Conservation (phyloP, 1,140 invertebrate genomes). For the Cherax quadricarinatus region DNA sequence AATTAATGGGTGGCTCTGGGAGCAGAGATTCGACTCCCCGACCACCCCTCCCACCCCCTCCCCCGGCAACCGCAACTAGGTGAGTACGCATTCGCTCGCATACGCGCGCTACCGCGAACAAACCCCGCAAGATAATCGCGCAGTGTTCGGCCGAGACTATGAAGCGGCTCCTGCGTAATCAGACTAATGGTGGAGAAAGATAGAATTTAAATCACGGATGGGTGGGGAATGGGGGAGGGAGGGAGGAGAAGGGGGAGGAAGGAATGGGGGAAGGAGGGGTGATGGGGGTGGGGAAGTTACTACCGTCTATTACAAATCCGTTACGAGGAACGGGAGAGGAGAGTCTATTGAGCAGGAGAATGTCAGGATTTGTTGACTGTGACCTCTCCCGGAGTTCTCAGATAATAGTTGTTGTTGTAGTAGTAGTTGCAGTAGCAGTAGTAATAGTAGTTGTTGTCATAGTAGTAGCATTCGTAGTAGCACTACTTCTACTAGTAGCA, state of each 20-base stretch:
- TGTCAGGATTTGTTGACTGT: background rate
- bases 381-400: background rate
- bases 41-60: no score
- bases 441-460: no score
- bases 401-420: no score
- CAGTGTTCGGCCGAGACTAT: background rate
- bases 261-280: background rate
- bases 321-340: background rate
- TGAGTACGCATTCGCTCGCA: no score
- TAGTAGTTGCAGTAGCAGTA: no score
- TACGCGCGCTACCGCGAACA: background rate
- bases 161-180: conserved; percentile 18
- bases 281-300: background rate
- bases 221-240: background rate
- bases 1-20: no score
- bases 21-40: no score
- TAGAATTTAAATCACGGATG: conserved; percentile 54
- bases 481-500: no score
- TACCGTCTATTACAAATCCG: conserved; percentile 17
- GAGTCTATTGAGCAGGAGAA: background rate
- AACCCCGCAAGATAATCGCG: background rate
- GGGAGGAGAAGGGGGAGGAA: background rate
- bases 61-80: no score
- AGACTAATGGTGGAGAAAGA: conserved; percentile 60
- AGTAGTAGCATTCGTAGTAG: no score